A percentile compares a stretch with the other conserved stretches of the same genome.
These are phyloP conservation scores for Ammodytes marinus DNA, from an alignment of 2,113 vertebrate species.

Conservation along the genomic window DNA sequence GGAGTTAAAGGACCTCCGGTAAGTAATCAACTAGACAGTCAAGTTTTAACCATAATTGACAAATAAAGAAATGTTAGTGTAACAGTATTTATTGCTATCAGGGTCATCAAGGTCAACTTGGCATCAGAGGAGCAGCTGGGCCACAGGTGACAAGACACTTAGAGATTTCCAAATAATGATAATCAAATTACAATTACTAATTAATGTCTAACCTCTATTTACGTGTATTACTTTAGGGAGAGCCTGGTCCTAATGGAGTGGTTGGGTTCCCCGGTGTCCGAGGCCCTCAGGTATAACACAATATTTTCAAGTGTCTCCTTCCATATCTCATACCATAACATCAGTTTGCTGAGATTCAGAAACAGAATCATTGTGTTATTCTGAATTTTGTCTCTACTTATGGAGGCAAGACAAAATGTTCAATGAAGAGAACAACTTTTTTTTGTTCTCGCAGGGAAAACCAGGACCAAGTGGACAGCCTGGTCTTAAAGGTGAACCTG, in stretches of 20 bases:
- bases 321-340: background rate
- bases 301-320: background rate
- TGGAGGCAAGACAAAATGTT: background rate
- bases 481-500: slow-evolving; percentile 81
- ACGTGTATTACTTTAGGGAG: slow-evolving; percentile 71
- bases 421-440: background rate
- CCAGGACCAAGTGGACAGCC: slow-evolving; percentile 74
- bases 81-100: slow-evolving; percentile 42
- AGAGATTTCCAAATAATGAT: background rate
- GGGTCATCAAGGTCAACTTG: slow-evolving; percentile 81
- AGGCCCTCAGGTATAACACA: slow-evolving; percentile 81
- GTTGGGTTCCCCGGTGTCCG: slow-evolving; percentile 73
- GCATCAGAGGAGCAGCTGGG: slow-evolving; percentile 73
- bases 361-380: background rate
- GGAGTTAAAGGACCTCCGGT: slow-evolving; percentile 84
- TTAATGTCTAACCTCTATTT: background rate
- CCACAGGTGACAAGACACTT: slow-evolving; percentile 66
- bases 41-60: background rate
- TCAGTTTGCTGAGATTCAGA: background rate
- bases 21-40: slow-evolving; percentile 49
- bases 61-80: background rate
- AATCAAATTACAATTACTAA: background rate
- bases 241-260: slow-evolving; percentile 72
- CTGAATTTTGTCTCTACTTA: background rate
- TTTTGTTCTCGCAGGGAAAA: slow-evolving; percentile 72